These are phyloP conservation scores for Sapajus apella DNA, from an alignment of 2,113 vertebrate species.

Conservation along the genomic window DNA sequence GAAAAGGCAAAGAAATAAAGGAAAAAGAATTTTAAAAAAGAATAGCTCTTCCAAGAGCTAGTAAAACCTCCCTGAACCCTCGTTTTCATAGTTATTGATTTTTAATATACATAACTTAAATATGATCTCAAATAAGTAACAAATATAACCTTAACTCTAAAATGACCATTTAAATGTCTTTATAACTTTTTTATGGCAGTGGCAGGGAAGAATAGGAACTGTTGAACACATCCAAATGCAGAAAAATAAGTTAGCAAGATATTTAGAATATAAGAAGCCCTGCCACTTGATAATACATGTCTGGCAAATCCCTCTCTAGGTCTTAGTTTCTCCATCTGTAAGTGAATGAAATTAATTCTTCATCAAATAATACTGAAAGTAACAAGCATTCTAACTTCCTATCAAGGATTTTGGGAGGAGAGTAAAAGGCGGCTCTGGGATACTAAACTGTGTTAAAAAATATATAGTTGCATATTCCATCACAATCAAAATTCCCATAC, in stretches of 20 bases:
- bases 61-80: not conserved
- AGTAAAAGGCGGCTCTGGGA: not conserved
- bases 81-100: not conserved
- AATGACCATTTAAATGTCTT: slow-evolving; percentile 4
- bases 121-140: not conserved
- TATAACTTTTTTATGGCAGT: not conserved
- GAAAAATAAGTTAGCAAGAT: not conserved
- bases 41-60: not conserved
- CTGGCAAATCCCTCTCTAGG: not conserved
- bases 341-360: slow-evolving; percentile 46
- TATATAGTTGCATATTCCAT: not conserved
- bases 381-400: slow-evolving; percentile 34
- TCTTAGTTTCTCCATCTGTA: not conserved
- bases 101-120: slow-evolving; percentile 21
- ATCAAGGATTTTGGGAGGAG: not conserved
- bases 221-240: not conserved
- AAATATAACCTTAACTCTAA: slow-evolving; percentile 39
- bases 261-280: slow-evolving; percentile 42
- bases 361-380: slow-evolving; percentile 24
- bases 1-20: not conserved
- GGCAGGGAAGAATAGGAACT: not conserved
- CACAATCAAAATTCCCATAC: not conserved
- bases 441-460: slow-evolving; percentile 19
- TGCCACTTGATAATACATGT: not conserved
- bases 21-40: not conserved